phyloP scores from a whole-genome alignment of 2,797 vertebrate species.

The Oophaga sylvatica region DNA sequence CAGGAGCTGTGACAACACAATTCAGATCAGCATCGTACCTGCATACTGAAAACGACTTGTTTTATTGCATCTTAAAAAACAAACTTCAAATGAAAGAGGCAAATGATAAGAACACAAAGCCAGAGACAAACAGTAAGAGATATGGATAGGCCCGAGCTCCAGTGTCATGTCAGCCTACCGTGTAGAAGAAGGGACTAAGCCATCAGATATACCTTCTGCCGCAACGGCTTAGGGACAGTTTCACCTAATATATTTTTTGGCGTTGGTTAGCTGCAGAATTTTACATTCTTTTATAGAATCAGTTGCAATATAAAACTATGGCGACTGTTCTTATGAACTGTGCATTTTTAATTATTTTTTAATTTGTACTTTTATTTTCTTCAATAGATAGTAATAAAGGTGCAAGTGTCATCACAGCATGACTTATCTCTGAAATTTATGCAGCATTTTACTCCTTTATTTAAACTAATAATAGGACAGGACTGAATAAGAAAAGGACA shows the following conservation, averaged over 20 bases:
- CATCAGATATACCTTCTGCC: not conserved
- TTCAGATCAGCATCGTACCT: constrained; percentile 37
- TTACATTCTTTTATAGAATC: constrained; percentile 10
- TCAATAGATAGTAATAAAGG: not conserved
- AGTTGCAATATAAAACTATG: not conserved
- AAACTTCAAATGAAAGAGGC: constrained; percentile 5
- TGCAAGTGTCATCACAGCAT: not conserved
- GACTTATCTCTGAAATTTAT: not conserved
- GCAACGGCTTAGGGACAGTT: not conserved
- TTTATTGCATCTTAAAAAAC: fast-evolving
- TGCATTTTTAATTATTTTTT: not conserved
- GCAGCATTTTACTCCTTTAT: not conserved
- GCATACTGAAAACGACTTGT: constrained; percentile 14
- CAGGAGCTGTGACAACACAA: constrained; percentile 29
- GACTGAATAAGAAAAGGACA: not conserved
- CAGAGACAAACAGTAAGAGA: constrained; percentile 17
- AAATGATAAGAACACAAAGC: constrained; percentile 10
- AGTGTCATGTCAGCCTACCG: not conserved
- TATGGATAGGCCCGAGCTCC: not conserved
- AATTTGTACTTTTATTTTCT: not conserved
- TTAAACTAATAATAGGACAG: not conserved
- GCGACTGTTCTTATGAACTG: not conserved
- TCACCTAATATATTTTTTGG: not conserved
- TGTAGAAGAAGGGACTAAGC: not conserved
- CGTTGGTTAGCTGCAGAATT: not conserved